phyloP scores from a whole-genome alignment of 37 sponge, comb jelly and placozoan species.

The Crambe crambe region DNA sequence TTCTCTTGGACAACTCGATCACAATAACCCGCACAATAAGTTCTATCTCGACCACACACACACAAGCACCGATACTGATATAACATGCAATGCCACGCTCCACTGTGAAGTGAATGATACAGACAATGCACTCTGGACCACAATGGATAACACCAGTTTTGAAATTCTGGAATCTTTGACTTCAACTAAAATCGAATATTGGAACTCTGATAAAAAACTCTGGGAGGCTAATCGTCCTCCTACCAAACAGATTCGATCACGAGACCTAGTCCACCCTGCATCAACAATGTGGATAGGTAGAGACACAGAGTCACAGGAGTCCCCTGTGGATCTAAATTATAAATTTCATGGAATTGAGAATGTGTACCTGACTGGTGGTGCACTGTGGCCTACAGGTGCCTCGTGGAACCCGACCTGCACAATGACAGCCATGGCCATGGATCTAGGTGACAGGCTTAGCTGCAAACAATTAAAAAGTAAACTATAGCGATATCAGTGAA shows the following conservation, averaged over 20 bases:
- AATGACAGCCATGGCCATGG: too few species aligned
- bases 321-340: conserved; percentile 57
- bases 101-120: conserved; percentile 33
- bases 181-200: background rate
- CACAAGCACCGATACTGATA: too few species aligned
- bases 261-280: conserved; percentile 36
- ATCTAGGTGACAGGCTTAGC: too few species aligned
- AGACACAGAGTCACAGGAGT: background rate
- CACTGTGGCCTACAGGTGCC: too few species aligned
- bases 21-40: too few species aligned
- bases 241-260: conserved; percentile 18
- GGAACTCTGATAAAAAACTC: background rate
- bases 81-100: conserved; percentile 30
- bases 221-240: conserved; percentile 8
- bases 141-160: conserved; percentile 49
- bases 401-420: too few species aligned
- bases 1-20: too few species aligned
- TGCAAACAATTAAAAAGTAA: too few species aligned
- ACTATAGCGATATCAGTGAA: too few species aligned
- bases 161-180: background rate
- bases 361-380: too few species aligned
- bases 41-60: too few species aligned
- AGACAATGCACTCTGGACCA: conserved; percentile 36
- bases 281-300: conserved; percentile 72
- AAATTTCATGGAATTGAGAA: too few species aligned